Percentiles rank a stretch among this genome's conserved stretches.
Evolutionary conservation across 2,113 vertebrate species (phyloP).

Genomic region (Brienomyrus brachyistius): DNA sequence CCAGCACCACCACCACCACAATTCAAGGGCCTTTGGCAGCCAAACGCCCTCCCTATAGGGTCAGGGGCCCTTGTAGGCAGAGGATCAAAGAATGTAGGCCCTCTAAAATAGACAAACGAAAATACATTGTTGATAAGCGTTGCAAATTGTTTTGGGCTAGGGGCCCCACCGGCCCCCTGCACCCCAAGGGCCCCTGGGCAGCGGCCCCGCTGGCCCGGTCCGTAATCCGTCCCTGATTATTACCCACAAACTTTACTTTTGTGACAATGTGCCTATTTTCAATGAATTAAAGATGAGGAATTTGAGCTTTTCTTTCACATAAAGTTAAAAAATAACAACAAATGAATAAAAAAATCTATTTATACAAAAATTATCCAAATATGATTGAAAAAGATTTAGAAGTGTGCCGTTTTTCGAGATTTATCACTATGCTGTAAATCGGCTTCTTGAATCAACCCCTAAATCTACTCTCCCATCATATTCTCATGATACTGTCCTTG

Average conservation of each 20-base stretch:
- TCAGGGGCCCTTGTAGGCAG: too few species aligned
- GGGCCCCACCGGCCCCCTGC: too few species aligned
- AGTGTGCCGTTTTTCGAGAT: background rate
- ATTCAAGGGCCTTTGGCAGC: too few species aligned
- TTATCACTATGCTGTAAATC: conserved; percentile 1
- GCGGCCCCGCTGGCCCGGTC: too few species aligned
- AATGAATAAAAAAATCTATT: background rate
- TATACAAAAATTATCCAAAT: background rate
- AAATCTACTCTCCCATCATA: background rate
- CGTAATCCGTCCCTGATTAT: too few species aligned
- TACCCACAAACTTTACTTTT: background rate
- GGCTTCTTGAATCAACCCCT: background rate
- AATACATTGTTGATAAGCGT: too few species aligned
- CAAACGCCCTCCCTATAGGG: too few species aligned
- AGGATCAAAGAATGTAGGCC: too few species aligned
- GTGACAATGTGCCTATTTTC: background rate
- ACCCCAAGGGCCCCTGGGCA: too few species aligned
- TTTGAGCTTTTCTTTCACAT: background rate
- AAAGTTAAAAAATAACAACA: background rate
- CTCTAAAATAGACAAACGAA: too few species aligned
- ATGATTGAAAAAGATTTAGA: background rate
- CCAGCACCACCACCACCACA: too few species aligned
- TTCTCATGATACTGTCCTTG: conserved; percentile 8
- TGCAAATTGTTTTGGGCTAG: too few species aligned
- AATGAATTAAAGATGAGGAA: background rate